phyloP scores from a whole-genome alignment of 1,140 invertebrate genomes.

The Muscidifurax raptorellus region DNA sequence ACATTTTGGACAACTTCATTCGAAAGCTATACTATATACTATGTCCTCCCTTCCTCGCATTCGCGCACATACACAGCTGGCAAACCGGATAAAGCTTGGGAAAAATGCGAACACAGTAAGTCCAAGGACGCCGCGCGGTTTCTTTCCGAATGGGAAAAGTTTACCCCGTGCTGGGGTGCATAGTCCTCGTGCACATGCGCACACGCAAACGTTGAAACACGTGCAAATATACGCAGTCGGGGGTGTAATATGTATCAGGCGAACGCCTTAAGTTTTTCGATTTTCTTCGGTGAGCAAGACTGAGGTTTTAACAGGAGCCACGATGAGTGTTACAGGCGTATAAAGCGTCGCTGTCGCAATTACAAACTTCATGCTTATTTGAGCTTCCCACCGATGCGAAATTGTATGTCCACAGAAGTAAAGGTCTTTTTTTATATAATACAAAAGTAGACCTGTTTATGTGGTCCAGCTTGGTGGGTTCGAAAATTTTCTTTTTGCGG shows the following conservation, averaged over 20 bases:
- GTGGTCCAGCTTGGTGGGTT: neutral
- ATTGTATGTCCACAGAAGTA: no score
- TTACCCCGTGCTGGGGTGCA: neutral
- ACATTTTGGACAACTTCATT: no score
- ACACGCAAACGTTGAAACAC: no score
- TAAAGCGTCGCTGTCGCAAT: neutral
- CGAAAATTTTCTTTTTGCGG: neutral
- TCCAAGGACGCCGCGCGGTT: neutral
- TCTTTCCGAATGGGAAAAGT: neutral
- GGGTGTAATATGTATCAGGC: neutral
- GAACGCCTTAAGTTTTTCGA: conserved; percentile 5
- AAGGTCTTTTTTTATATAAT: neutral
- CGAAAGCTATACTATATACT: no score
- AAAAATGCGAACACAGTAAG: neutral
- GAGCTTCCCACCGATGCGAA: neutral
- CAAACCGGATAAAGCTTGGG: no score
- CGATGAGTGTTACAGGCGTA: neutral
- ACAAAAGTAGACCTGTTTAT: neutral
- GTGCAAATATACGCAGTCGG: no score
- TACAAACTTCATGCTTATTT: neutral
- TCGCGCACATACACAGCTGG: no score
- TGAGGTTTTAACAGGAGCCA: neutral
- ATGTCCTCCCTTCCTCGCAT: no score
- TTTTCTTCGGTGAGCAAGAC: neutral
- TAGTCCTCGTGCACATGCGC: no score